phyloP scores from a whole-genome alignment of 2,888 invertebrate species.

The Mythimna impura region DNA sequence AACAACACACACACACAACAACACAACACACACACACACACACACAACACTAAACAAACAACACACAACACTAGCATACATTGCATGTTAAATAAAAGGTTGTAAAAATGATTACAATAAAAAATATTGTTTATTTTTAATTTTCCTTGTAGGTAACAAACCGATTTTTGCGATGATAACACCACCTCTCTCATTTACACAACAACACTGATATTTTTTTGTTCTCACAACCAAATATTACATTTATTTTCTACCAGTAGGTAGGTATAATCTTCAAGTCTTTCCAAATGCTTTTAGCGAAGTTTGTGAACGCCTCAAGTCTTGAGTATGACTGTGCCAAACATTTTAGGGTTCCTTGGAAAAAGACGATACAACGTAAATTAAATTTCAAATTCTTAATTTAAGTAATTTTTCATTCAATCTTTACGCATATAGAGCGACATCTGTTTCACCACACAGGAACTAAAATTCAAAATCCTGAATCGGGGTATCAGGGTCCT shows the following conservation, averaged over 20 bases:
- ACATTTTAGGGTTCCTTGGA: slow-evolving; percentile 39
- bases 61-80: no score
- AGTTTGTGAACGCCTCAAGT: slow-evolving; percentile 55
- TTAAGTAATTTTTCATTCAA: neutral
- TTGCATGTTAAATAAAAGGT: no score
- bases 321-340: slow-evolving; percentile 50
- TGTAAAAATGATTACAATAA: no score
- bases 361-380: no score
- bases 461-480: no score
- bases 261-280: slow-evolving; percentile 52
- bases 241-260: slow-evolving; percentile 32
- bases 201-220: neutral
- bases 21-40: no score
- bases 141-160: neutral
- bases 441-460: no score
- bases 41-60: no score
- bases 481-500: no score
- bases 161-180: neutral
- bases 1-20: no score
- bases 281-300: slow-evolving; percentile 61
- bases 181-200: neutral
- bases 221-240: slow-evolving; percentile 7
- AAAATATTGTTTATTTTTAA: neutral
- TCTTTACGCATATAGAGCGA: neutral
- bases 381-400: no score